phyloP scores from a whole-genome alignment of 2,888 invertebrate species.

The Thymelicus sylvestris region DNA sequence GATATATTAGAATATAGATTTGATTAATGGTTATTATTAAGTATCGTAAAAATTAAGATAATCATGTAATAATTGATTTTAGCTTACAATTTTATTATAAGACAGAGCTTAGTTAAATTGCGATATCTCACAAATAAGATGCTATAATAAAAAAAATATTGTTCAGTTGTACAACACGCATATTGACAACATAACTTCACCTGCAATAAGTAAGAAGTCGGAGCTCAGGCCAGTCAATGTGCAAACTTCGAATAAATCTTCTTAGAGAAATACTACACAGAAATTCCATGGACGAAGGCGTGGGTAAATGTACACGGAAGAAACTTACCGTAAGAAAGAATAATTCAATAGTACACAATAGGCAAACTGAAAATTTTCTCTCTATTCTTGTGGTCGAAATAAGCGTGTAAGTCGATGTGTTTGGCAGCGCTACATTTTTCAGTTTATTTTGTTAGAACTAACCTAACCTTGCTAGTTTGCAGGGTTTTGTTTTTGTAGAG shows the following conservation, averaged over 20 bases:
- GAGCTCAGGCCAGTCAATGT: slow-evolving; percentile 35
- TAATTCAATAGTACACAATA: slow-evolving; percentile 30
- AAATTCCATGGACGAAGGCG: slow-evolving; percentile 35
- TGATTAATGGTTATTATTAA: too few relatives aligned
- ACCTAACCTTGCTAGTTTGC: background rate
- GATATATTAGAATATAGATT: too few relatives aligned
- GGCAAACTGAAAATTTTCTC: slow-evolving; percentile 12
- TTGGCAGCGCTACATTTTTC: slow-evolving; percentile 7
- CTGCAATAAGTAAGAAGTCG: slow-evolving; percentile 7
- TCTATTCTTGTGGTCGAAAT: slow-evolving; percentile 16
- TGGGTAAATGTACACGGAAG: slow-evolving; percentile 30
- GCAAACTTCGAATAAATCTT: slow-evolving; percentile 36
- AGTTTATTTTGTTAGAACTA: slow-evolving; percentile 5
- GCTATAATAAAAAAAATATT: background rate
- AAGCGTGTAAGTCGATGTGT: slow-evolving; percentile 11
- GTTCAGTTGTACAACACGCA: background rate
- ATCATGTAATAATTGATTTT: too few relatives aligned
- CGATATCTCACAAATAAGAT: too few relatives aligned
- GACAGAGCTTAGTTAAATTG: too few relatives aligned
- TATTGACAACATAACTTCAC: background rate
- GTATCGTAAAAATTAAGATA: too few relatives aligned
- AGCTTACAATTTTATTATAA: too few relatives aligned
- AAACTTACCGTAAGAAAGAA: slow-evolving; percentile 34
- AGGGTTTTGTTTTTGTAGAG: too few relatives aligned
- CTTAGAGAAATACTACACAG: slow-evolving; percentile 24